Conservation (phyloP, 2,113 vertebrate genomes). For the Cynoglossus semilaevis region DNA sequence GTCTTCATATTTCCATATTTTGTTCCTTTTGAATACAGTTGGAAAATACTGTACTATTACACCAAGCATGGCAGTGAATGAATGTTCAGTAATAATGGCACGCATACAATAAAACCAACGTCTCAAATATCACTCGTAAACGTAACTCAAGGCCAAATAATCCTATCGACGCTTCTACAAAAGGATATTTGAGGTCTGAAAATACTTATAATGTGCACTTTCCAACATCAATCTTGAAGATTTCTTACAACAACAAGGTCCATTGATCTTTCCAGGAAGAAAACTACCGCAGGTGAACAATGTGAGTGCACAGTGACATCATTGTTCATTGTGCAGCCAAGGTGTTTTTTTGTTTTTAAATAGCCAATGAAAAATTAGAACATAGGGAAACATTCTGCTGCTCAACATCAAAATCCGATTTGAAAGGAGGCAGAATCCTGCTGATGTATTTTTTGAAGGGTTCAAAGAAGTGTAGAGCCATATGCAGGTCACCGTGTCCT, state of each 20-base stretch:
- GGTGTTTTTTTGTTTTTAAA: not conserved
- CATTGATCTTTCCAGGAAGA: no score
- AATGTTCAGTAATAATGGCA: not conserved
- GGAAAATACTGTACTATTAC: not conserved
- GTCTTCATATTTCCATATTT: not conserved
- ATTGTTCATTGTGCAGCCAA: no score
- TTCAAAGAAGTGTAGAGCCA: constrained; percentile 39
- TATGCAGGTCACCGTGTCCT: constrained; percentile 45
- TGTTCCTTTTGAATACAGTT: not conserved
- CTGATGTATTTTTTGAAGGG: constrained; percentile 44
- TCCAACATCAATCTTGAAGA: no score
- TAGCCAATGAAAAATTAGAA: no score
- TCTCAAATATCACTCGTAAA: not conserved
- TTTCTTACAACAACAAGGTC: no score
- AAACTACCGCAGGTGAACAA: no score
- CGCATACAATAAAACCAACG: not conserved
- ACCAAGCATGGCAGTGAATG: not conserved
- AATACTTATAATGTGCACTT: not conserved
- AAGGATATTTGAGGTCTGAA: not conserved
- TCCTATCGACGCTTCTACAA: no score
- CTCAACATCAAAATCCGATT: constrained; percentile 41
- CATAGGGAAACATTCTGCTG: constrained; percentile 16
- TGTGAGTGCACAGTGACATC: no score
- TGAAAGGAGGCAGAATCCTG: constrained; percentile 29
- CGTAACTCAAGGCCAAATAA: not conserved